Evolutionary conservation across 2,888 invertebrate species (phyloP).

Genomic region (Pollenia labialis): DNA sequence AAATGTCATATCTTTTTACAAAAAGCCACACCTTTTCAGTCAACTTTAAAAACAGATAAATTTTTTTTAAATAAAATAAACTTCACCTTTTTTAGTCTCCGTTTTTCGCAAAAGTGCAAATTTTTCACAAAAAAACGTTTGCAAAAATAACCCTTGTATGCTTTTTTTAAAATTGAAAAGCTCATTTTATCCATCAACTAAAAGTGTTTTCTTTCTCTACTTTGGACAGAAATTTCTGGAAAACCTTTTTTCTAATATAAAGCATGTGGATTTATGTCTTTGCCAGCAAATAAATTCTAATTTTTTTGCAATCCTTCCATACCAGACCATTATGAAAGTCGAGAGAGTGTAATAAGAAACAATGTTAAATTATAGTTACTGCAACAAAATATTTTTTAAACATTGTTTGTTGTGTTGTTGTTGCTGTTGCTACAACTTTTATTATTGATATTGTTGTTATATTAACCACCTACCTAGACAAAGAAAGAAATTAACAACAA

Average conservation of each 20-base stretch:
- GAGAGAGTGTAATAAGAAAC: slow-evolving; percentile 19
- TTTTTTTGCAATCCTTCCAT: not conserved
- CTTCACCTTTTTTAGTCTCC: too few relatives aligned
- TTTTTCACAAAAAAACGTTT: too few relatives aligned
- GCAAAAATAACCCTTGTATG: too few relatives aligned
- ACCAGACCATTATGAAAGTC: not conserved
- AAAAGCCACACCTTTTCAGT: too few relatives aligned
- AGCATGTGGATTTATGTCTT: not conserved
- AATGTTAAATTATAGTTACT: slow-evolving; percentile 44
- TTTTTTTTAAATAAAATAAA: too few relatives aligned
- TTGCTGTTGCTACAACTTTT: not conserved
- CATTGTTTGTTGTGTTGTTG: not conserved
- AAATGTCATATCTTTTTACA: too few relatives aligned
- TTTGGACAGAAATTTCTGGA: too few relatives aligned
- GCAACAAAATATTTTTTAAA: slow-evolving; percentile 38
- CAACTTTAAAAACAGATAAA: too few relatives aligned
- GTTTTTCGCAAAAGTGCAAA: too few relatives aligned
- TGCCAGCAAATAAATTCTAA: not conserved
- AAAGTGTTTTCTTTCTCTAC: too few relatives aligned
- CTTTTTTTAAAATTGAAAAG: too few relatives aligned
- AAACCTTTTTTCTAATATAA: not conserved
- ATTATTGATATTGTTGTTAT: slow-evolving; percentile 19
- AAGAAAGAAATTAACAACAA: slow-evolving; percentile 49
- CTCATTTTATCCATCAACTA: too few relatives aligned
- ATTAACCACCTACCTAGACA: slow-evolving; percentile 56